phyloP scores from a whole-genome alignment of 2,888 invertebrate species.

The Argyra leucocephala region DNA sequence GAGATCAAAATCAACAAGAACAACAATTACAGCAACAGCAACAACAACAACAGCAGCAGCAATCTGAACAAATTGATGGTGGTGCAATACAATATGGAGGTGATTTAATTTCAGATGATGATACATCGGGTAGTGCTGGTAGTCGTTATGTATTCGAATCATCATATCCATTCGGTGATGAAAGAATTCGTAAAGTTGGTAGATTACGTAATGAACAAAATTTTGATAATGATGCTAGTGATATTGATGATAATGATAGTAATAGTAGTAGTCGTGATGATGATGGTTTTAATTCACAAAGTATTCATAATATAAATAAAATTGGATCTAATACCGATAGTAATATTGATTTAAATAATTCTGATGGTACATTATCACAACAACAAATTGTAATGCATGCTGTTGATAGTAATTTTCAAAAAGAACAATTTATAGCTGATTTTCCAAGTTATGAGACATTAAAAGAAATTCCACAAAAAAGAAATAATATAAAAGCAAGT shows the following conservation, averaged over 20 bases:
- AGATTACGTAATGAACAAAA: constrained; percentile 23
- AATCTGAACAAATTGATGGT: constrained; percentile 30
- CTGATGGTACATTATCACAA: constrained; percentile 5
- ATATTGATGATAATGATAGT: constrained; percentile 25
- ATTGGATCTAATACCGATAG: background rate
- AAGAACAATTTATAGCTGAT: constrained; percentile 37
- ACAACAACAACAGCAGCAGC: constrained; percentile 15
- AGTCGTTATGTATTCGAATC: constrained; percentile 39
- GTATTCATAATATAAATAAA: background rate
- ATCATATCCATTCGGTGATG: constrained; percentile 40
- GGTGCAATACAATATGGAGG: constrained; percentile 41
- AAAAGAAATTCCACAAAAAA: constrained; percentile 20
- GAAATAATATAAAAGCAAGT: background rate
- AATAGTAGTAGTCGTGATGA: background rate
- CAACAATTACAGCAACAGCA: constrained; percentile 2
- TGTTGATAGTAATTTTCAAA: constrained; percentile 35
- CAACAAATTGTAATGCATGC: constrained; percentile 28
- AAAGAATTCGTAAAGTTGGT: constrained; percentile 25
- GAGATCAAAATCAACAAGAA: constrained; percentile 4
- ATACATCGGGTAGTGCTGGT: constrained; percentile 29
- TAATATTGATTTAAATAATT: constrained; percentile 5
- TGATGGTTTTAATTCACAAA: background rate
- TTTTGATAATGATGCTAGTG: constrained; percentile 28
- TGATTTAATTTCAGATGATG: constrained; percentile 38
- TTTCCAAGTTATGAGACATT: constrained; percentile 22